A percentile compares a stretch with the other conserved stretches of the same genome.
Conservation (phyloP, 1,140 invertebrate species). For the Drosophila baimaii region DNA sequence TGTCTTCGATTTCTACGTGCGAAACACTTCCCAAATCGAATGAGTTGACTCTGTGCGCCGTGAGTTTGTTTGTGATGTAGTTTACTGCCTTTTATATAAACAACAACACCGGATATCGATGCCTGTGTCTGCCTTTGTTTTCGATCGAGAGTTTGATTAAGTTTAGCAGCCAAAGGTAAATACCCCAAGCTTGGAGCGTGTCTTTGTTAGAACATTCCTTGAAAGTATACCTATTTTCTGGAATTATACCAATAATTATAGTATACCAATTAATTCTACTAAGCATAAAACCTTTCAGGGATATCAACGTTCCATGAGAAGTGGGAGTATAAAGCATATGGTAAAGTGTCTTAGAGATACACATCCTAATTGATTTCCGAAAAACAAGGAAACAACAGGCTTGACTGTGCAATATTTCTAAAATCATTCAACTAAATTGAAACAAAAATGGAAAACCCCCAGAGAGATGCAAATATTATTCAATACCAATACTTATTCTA, state of each 20-base stretch:
- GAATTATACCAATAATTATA: not conserved
- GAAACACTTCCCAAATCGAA: slow-evolving; percentile 62
- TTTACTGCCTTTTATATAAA: slow-evolving; percentile 37
- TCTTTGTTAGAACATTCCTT: not conserved
- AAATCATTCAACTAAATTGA: slow-evolving; percentile 7
- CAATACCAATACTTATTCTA: not conserved
- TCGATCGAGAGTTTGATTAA: slow-evolving; percentile 35
- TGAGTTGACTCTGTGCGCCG: slow-evolving; percentile 29
- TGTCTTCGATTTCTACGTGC: slow-evolving; percentile 53
- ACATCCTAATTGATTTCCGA: not conserved
- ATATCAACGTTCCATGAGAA: too few species aligned
- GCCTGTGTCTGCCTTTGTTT: slow-evolving; percentile 29
- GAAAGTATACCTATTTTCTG: not conserved
- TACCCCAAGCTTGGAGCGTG: not conserved
- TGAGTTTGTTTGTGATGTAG: slow-evolving; percentile 22
- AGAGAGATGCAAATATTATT: not conserved
- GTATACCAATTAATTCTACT: not conserved
- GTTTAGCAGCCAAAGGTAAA: slow-evolving; percentile 21
- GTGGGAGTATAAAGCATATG: not conserved
- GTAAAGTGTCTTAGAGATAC: not conserved
- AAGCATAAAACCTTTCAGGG: too few species aligned
- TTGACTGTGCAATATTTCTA: not conserved
- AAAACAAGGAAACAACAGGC: too few species aligned
- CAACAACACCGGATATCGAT: slow-evolving; percentile 26
- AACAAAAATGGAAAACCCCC: not conserved